These are phyloP conservation scores for Drosophila anceps DNA, from an alignment of 2,888 invertebrate species.

Conservation along the genomic window DNA sequence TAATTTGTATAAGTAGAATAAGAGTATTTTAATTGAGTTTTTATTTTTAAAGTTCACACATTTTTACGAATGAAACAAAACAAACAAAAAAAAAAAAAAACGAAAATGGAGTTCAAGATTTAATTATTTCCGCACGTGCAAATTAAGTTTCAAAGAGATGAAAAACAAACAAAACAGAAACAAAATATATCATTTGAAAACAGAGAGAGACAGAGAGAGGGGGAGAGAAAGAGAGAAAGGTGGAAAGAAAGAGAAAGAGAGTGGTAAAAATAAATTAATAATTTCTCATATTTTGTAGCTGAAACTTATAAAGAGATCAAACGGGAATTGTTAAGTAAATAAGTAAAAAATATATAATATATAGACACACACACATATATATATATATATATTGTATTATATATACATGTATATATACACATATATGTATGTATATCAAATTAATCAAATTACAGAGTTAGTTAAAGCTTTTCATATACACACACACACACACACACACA, in stretches of 20 bases:
- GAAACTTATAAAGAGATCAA: conserved; percentile 8
- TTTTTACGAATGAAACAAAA: conserved; percentile 23
- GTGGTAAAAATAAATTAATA: conserved; percentile 63
- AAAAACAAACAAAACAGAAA: conserved; percentile 65
- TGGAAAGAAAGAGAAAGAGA: conserved; percentile 28
- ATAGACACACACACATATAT: too few relatives aligned
- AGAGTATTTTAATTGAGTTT: conserved; percentile 37
- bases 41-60: conserved; percentile 42
- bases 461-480: conserved; percentile 12
- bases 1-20: conserved; percentile 41
- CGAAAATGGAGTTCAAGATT: conserved; percentile 16
- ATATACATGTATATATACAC: conserved; percentile 1
- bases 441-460: neutral
- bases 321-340: conserved; percentile 5
- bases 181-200: conserved; percentile 55
- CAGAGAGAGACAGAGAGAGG: neutral
- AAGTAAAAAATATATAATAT: conserved; percentile 8
- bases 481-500: conserved; percentile 28
- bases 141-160: conserved; percentile 27
- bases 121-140: conserved; percentile 51
- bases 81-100: too few relatives aligned
- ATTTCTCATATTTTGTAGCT: conserved; percentile 22
- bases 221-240: conserved; percentile 17
- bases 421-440: neutral
- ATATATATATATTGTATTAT: conserved; percentile 25